phyloP scores from a whole-genome alignment of 2,797 vertebrate species.

The Diplodus puntazzo region DNA sequence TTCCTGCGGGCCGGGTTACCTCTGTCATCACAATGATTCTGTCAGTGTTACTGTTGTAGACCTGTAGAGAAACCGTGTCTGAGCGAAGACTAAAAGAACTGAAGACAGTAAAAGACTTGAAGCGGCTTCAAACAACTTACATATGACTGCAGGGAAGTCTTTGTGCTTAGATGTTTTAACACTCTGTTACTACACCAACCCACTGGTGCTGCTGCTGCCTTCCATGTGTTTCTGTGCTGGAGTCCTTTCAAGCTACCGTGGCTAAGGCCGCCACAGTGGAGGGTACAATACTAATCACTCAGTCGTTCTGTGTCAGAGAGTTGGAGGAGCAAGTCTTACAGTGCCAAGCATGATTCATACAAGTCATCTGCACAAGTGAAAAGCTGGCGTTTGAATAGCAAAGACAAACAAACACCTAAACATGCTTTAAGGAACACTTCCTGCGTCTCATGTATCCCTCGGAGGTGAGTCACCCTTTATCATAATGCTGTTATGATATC shows the following conservation, averaged over 20 bases:
- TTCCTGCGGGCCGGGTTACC: too few species aligned
- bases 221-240: not conserved
- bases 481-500: slow-evolving; percentile 29
- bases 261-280: not conserved
- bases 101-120: not conserved
- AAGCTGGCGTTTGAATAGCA: not conserved
- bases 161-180: slow-evolving; percentile 7
- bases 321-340: not conserved
- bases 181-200: not conserved
- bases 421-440: not conserved
- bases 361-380: slow-evolving; percentile 7
- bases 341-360: slow-evolving; percentile 12
- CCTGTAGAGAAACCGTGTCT: not conserved
- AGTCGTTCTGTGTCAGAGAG: not conserved
- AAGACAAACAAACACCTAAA: not conserved
- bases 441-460: not conserved
- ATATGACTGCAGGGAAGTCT: not conserved
- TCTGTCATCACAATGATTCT: too few species aligned
- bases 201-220: not conserved
- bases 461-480: slow-evolving; percentile 47
- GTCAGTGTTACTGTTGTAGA: too few species aligned
- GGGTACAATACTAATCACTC: not conserved
- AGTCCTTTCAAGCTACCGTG: not conserved
- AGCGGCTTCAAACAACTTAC: not conserved
- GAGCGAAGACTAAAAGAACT: not conserved